Evolutionary conservation across 2,888 invertebrate species (phyloP).

Genomic region (Noctua janthe): DNA sequence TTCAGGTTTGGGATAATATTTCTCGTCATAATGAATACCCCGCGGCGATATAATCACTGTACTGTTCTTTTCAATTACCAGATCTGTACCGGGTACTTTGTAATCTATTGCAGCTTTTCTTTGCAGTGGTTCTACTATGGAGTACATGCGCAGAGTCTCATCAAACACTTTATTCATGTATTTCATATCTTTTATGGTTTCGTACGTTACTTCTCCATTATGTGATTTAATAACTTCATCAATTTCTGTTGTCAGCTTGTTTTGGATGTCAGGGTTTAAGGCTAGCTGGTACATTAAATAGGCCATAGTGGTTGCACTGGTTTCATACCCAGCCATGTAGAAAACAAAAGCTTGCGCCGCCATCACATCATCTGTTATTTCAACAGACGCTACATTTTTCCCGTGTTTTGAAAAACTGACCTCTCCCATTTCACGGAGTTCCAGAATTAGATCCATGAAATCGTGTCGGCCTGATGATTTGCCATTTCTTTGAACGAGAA

Average conservation of each 20-base stretch:
- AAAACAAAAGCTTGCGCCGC: constrained; percentile 85
- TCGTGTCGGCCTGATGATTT: constrained; percentile 73
- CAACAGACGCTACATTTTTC: constrained; percentile 57
- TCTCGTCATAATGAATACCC: constrained; percentile 83
- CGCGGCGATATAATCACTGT: constrained; percentile 75
- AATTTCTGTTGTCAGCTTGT: constrained; percentile 76
- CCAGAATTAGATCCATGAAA: constrained; percentile 78
- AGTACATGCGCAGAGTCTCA: constrained; percentile 84
- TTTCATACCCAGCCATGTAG: constrained; percentile 85
- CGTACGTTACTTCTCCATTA: constrained; percentile 79
- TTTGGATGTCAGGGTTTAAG: constrained; percentile 79
- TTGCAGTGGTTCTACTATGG: constrained; percentile 80
- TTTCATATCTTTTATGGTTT: constrained; percentile 78
- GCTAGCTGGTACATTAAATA: constrained; percentile 68
- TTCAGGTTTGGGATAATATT: constrained; percentile 82
- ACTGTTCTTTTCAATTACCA: constrained; percentile 77
- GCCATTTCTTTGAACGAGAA: constrained; percentile 73
- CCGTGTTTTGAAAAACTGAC: constrained; percentile 65
- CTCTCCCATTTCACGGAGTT: constrained; percentile 70
- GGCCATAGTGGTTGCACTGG: constrained; percentile 81
- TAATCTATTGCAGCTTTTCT: constrained; percentile 77
- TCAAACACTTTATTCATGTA: constrained; percentile 81
- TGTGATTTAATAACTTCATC: constrained; percentile 72
- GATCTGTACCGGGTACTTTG: constrained; percentile 77
- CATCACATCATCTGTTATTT: constrained; percentile 77